These are phyloP conservation scores for Biston stratarius DNA, from an alignment of 2,888 invertebrate genomes.

Conservation along the genomic window DNA sequence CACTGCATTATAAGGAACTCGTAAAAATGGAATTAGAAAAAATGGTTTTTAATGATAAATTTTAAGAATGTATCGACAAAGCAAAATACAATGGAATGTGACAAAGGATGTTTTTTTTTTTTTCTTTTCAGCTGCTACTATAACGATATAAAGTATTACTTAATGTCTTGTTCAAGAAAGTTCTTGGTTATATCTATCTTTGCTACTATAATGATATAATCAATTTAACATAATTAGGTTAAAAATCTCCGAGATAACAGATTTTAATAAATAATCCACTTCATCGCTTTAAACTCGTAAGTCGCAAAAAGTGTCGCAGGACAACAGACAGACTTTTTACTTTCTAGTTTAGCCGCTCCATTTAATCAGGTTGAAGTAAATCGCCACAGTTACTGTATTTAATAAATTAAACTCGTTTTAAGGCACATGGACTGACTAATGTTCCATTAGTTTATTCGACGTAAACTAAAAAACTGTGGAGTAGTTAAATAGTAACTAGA, in stretches of 20 bases:
- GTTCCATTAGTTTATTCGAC: not conserved
- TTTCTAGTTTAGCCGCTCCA: not conserved
- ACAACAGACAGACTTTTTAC: not conserved
- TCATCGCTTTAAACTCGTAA: not conserved
- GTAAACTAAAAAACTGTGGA: not conserved
- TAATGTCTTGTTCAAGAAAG: too few relatives aligned
- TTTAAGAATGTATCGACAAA: too few relatives aligned
- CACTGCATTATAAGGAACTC: not conserved
- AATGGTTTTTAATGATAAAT: too few relatives aligned
- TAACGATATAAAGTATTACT: too few relatives aligned
- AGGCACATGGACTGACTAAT: not conserved
- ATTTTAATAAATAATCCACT: not conserved
- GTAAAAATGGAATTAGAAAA: not conserved
- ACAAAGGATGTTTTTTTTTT: too few relatives aligned
- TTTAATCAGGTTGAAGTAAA: not conserved
- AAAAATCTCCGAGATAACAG: not conserved
- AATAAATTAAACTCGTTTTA: constrained; percentile 1
- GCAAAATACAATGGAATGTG: too few relatives aligned
- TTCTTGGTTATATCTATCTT: too few relatives aligned
- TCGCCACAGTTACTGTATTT: not conserved
- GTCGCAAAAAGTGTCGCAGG: not conserved
- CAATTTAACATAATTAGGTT: too few relatives aligned
- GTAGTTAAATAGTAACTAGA: not conserved
- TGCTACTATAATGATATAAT: too few relatives aligned
- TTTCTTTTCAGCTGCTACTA: too few relatives aligned